These are phyloP conservation scores for Manacus vitellinus DNA, from an alignment of 2,113 vertebrate species.

Conservation along the genomic window DNA sequence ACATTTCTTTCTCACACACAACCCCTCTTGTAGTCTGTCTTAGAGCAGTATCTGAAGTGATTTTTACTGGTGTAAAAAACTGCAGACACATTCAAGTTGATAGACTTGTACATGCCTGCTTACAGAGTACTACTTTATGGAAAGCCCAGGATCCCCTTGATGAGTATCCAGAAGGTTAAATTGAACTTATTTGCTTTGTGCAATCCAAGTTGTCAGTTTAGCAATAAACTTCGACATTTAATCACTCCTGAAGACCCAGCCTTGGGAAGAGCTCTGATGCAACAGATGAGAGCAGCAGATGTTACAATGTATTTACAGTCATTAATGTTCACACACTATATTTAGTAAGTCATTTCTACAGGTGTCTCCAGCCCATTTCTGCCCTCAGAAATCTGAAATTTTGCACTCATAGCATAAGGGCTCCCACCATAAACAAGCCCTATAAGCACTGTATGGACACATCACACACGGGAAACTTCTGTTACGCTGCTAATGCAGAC, in stretches of 20 bases:
- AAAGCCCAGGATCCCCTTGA: background rate
- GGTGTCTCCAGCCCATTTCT: background rate
- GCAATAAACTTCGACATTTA: background rate
- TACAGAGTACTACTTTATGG: background rate
- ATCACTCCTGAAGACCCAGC: background rate
- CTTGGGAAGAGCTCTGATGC: background rate
- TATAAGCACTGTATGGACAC: background rate
- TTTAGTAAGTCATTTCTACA: background rate
- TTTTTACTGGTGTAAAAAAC: background rate
- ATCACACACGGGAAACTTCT: conserved; percentile 21
- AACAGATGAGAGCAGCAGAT: background rate
- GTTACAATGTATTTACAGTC: background rate
- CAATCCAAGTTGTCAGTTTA: background rate
- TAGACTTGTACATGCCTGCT: background rate
- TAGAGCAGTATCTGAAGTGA: background rate
- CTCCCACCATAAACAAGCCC: background rate
- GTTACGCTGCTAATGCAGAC: conserved; percentile 29
- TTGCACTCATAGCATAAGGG: background rate
- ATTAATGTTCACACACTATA: background rate
- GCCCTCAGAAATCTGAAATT: background rate
- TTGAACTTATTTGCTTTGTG: background rate
- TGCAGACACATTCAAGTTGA: background rate
- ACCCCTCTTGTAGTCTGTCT: background rate
- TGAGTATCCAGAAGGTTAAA: background rate
- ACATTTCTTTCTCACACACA: conserved; percentile 52